Conservation (phyloP, 1,140 invertebrate species). For the Drosophila baimaii region DNA sequence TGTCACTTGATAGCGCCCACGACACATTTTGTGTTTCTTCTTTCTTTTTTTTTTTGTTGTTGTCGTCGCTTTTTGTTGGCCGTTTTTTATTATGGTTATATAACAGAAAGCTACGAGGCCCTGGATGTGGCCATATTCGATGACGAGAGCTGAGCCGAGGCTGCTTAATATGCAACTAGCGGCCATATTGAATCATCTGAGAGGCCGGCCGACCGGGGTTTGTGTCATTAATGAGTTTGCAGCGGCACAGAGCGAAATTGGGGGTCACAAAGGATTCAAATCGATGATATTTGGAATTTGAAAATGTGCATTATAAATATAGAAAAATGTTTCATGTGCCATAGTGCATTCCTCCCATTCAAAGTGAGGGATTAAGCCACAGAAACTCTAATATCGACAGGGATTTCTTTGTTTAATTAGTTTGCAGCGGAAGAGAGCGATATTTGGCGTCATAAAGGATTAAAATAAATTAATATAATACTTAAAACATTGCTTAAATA, state of each 20-base stretch:
- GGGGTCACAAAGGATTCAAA: rapidly evolving
- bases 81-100: slow-evolving; percentile 60
- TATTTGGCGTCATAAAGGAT: too few species aligned
- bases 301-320: too few species aligned
- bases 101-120: slow-evolving; percentile 28
- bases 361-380: too few species aligned
- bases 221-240: slow-evolving; percentile 48
- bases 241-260: neutral
- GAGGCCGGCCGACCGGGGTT: slow-evolving; percentile 31
- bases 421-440: too few species aligned
- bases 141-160: slow-evolving; percentile 11
- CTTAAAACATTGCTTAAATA: too few species aligned
- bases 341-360: too few species aligned
- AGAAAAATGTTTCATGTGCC: too few species aligned
- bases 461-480: too few species aligned
- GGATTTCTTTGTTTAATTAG: too few species aligned
- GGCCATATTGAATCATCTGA: slow-evolving; percentile 75
- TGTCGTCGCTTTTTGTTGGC: neutral
- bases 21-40: slow-evolving; percentile 47
- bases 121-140: slow-evolving; percentile 46
- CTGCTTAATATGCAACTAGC: slow-evolving; percentile 71
- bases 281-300: too few species aligned
- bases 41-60: neutral
- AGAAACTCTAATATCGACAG: too few species aligned
- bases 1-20: slow-evolving; percentile 63